A percentile compares a stretch with the other conserved stretches of the same genome.
Conservation (phyloP, 2,797 vertebrate genomes). For the Cuniculus paca region DNA sequence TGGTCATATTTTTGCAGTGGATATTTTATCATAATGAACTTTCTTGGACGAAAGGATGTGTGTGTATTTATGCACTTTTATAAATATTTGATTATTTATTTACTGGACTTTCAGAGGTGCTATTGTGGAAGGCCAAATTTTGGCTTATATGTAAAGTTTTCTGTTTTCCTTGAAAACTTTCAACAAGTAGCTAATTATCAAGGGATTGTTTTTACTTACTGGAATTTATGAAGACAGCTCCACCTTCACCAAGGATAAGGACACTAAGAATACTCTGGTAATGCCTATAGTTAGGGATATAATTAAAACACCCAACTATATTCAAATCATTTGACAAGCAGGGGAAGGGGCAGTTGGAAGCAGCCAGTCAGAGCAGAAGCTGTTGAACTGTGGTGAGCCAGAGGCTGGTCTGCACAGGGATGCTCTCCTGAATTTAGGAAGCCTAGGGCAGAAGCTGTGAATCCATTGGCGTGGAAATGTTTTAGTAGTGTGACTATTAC, state of each 20-base stretch:
- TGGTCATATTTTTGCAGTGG: background rate
- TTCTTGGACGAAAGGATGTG: background rate
- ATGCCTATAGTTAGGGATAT: background rate
- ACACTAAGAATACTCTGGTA: background rate
- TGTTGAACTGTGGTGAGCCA: background rate
- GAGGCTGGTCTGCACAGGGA: background rate
- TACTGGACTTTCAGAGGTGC: background rate
- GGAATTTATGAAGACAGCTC: background rate
- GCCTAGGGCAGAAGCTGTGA: background rate
- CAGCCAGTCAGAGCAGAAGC: background rate
- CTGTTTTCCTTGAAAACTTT: background rate
- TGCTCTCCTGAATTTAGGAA: background rate
- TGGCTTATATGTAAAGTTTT: background rate
- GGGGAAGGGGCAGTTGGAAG: background rate
- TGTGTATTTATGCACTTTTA: background rate
- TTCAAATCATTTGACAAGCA: background rate
- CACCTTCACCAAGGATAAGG: background rate
- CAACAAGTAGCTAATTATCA: background rate
- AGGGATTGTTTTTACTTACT: background rate
- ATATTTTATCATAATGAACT: constrained; percentile 14
- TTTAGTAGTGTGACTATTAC: background rate
- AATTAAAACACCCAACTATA: background rate
- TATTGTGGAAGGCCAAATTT: background rate
- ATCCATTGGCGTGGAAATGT: background rate
- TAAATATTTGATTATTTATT: background rate